A percentile compares a stretch with the other conserved stretches of the same genome.
Conservation (phyloP, 2,797 vertebrate species). For the Halcyon leucocephala region DNA sequence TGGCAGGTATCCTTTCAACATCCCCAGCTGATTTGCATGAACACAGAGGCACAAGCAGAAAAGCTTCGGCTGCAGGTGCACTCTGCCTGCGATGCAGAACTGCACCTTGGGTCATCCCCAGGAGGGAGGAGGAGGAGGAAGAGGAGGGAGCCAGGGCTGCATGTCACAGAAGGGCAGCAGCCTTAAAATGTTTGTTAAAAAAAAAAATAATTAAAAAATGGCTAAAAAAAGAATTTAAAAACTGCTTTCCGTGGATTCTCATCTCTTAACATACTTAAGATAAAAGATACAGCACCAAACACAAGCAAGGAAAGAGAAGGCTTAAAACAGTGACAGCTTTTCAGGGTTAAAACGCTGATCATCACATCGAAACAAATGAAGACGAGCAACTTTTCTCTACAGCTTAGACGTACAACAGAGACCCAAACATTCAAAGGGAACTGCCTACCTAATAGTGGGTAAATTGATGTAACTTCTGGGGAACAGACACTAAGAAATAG, state of each 20-base stretch:
- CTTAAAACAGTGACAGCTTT: neutral
- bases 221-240: too few relatives aligned
- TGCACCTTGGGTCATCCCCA: neutral
- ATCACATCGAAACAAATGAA: conserved; percentile 2
- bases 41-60: neutral
- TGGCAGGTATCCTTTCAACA: neutral
- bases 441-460: neutral
- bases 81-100: neutral
- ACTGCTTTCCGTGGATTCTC: neutral
- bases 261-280: neutral
- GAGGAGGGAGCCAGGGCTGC: neutral
- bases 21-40: neutral
- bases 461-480: neutral
- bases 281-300: neutral
- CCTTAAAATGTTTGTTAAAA: neutral
- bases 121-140: neutral
- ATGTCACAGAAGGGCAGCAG: neutral
- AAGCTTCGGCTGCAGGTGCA: neutral
- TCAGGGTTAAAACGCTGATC: neutral
- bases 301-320: neutral
- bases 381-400: neutral
- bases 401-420: conserved; percentile 11
- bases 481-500: neutral
- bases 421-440: neutral
- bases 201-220: too few relatives aligned